These are phyloP conservation scores for Clavelina lepadiformis DNA, from an alignment of 23 tunicate species.

Conservation along the genomic window DNA sequence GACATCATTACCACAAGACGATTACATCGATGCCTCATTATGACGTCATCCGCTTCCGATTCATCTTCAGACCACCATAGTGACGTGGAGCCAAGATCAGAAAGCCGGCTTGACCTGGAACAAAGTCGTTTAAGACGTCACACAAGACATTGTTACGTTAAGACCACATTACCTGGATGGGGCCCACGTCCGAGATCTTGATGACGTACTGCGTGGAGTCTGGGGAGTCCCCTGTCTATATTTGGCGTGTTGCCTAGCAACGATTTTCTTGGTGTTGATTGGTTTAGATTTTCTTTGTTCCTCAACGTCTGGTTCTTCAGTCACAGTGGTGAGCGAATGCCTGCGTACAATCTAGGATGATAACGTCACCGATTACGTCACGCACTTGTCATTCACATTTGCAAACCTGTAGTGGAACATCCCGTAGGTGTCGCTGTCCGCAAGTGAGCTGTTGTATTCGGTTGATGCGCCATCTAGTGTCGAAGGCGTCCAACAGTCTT, in stretches of 20 bases:
- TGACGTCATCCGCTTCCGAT: constrained; percentile 1
- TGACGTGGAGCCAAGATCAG: constrained; percentile 2
- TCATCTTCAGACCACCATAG: constrained; percentile 32
- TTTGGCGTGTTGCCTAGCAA: neutral
- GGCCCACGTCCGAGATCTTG: neutral
- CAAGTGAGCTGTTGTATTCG: too few relatives aligned
- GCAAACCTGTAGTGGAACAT: too few relatives aligned
- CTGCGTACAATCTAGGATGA: neutral
- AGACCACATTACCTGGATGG: neutral
- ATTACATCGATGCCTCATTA: neutral
- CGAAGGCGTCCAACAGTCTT: constrained; percentile 10
- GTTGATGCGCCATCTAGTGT: constrained; percentile 2
- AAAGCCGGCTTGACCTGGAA: constrained; percentile 4
- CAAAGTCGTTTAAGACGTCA: neutral
- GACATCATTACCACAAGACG: too few relatives aligned
- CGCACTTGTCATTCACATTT: too few relatives aligned
- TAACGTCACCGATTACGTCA: neutral
- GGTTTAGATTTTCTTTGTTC: neutral
- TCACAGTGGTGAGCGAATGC: constrained; percentile 20
- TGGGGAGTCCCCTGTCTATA: constrained; percentile 1
- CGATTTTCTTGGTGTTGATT: neutral
- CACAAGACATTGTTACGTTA: neutral
- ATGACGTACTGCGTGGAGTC: neutral
- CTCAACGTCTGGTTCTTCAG: constrained; percentile 9
- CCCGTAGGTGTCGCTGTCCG: too few relatives aligned